Base-by-base conservation (phyloP, 2,888 invertebrate genomes). In the Steinernema carpocapsae region DNA sequence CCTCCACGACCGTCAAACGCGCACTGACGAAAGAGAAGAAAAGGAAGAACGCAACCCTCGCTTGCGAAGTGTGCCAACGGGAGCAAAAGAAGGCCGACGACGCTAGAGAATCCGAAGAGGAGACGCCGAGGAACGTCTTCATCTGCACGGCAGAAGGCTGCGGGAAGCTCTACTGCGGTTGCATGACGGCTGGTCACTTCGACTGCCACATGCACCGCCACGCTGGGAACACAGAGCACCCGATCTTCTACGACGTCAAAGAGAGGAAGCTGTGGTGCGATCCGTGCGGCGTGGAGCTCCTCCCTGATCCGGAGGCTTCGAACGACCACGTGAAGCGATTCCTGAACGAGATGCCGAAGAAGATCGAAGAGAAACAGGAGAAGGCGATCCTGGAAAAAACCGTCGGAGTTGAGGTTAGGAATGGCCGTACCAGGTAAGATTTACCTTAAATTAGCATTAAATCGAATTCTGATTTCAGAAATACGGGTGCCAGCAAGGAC, bases 121-220 rank as follows among this genome's bases (percentile, higher is more conserved):
- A 48, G 17, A 48, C n/a, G 48, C n/a, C 19, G 48, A 37, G 10
- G 37, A 37, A 37, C 37, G n/a, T 48, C n/a, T 48, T 48, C 19
- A 48, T 48, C 48, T 48, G 48, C 48, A 48, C 48, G 3, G 2
- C 17, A 2, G 48, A 48, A 17, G 48, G 48, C 48, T 48, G 48
- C 19, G 48, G 48, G 48, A 48, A 48, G 48, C 19, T n/a, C 48
- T 17, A 7, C n/a, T 48, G 48, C 19, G 48, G 48, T n/a, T 48
- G 48, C 19, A 17, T 17, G n/a, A 17, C 19, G 17, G 48, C 17
- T 14, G 48, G 19, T 14, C 48, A 48, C 48, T 17, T 19, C n/a
- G 48, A 48, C 48, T 48, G 48, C 17, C 48, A 48, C 48, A 48
- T 48, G 48, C 48, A 48, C 48, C 48, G 19, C n/a, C 48, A 48